Conservation (phyloP, 2,888 invertebrate genomes). For the Thera obeliscata region DNA sequence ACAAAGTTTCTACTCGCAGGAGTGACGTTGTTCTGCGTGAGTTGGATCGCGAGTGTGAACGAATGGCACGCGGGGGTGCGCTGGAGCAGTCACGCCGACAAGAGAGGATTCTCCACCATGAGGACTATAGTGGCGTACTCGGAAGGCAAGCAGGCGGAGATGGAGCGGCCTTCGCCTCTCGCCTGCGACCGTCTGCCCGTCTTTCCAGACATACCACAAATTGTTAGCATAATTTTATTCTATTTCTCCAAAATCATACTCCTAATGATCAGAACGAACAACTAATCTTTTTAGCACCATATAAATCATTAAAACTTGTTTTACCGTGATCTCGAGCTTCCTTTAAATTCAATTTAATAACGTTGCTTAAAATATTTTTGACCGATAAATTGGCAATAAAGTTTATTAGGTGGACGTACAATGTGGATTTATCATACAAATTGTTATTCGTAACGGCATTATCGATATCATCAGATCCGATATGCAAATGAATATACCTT, state of each 20-base stretch:
- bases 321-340: slow-evolving; percentile 22
- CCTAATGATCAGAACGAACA: slow-evolving; percentile 9
- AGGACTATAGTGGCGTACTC: slow-evolving; percentile 86
- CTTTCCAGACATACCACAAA: slow-evolving; percentile 61
- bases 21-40: slow-evolving; percentile 73
- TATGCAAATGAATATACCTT: slow-evolving; percentile 49
- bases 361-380: slow-evolving; percentile 21
- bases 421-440: slow-evolving; percentile 51
- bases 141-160: slow-evolving; percentile 80
- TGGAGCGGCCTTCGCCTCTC: slow-evolving; percentile 75
- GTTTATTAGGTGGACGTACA: slow-evolving; percentile 43
- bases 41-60: slow-evolving; percentile 75
- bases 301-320: slow-evolving; percentile 42
- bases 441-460: slow-evolving; percentile 43
- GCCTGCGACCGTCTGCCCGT: slow-evolving; percentile 71
- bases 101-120: slow-evolving; percentile 66
- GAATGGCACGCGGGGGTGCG: slow-evolving; percentile 69
- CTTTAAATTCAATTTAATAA: slow-evolving; percentile 37
- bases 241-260: slow-evolving; percentile 8
- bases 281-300: slow-evolving; percentile 33
- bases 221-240: slow-evolving; percentile 59
- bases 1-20: slow-evolving; percentile 72
- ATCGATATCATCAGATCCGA: slow-evolving; percentile 43
- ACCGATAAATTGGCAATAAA: slow-evolving; percentile 40
- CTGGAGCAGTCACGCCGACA: slow-evolving; percentile 55